Percentiles rank a stretch among this genome's conserved stretches.
Conservation (phyloP, 2,113 vertebrate genomes). For the Lepidothrix coronata region DNA sequence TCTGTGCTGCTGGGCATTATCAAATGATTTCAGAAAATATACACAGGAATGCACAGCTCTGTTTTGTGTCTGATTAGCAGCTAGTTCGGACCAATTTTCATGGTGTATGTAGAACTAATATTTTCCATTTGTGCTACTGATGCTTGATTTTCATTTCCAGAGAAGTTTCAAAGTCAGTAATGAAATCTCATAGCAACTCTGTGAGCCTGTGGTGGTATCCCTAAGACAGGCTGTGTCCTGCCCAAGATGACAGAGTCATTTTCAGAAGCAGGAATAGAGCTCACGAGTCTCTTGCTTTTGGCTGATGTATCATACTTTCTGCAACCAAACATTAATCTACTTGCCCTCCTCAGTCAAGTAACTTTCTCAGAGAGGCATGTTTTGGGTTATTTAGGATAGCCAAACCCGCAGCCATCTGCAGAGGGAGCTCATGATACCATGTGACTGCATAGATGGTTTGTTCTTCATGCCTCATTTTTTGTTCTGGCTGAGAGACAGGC, state of each 20-base stretch:
- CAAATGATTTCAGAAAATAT: not conserved
- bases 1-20: not conserved
- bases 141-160: not conserved
- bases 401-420: not conserved
- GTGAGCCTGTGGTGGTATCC: fast-evolving
- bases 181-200: not conserved
- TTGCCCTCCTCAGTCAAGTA: not conserved
- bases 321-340: not conserved
- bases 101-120: not conserved
- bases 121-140: not conserved
- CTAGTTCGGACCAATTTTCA: not conserved
- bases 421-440: not conserved
- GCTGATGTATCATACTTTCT: not conserved
- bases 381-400: not conserved
- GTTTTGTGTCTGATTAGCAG: not conserved
- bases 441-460: not conserved
- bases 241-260: not conserved
- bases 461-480: not conserved
- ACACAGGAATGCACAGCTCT: not conserved
- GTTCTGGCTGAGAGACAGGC: not conserved
- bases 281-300: not conserved
- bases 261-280: not conserved
- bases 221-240: not conserved
- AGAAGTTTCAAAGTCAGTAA: not conserved
- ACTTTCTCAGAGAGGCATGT: not conserved